Base-by-base conservation (phyloP, 2,113 vertebrate species). In the Acanthisitta chloris region DNA sequence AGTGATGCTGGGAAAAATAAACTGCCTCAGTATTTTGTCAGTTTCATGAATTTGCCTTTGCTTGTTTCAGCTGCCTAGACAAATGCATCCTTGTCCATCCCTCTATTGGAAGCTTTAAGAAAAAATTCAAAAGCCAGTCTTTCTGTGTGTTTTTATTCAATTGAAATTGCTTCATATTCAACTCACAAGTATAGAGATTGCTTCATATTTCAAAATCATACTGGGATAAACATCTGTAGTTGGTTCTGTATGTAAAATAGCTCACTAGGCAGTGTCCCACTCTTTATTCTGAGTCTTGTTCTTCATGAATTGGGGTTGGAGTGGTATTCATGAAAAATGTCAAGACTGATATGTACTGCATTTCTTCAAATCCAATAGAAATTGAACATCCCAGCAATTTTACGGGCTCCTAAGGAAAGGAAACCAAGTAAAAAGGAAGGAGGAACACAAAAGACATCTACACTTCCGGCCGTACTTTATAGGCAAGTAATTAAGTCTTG, bases 351-450 rank as follows among this genome's bases (percentile, higher is more conserved):
- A 14, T 92, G 18, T 94, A 76, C 82, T 96, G 23, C 58, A 34
- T 98, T 97, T 97, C 67, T 98, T 98, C 90, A 94, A 96, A 97
- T 95, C 91, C 86, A 55, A 84, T 96, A 99, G 99, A 99, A 99
- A 98, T 96, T 99, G 91, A 99, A 99, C 81, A 97, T 98, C 84
- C 99, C 99, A 25, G 98, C 98, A 78, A 98, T 99, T 96, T 97
- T 99, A 92, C 99, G 99, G 95, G 98, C 99, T 82, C 99, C 99
- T 13, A 99, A 99, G 96, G 99, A 99, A 88, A 98, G 99, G 96
- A 99, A 99, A 89, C 99, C 99, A 73, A 99, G 98, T 98, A 99
- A 99, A 97, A 99, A 99, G 94, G 99, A 99, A 97, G 99, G 99
- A 94, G 99, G 99, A 88, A 77, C 98, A 26, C 99, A 99, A 69